Evolutionary conservation across 2,113 vertebrate species (phyloP), one percentile per base, ranked within the genome.

Genomic region (Suncus etruscus): DNA sequence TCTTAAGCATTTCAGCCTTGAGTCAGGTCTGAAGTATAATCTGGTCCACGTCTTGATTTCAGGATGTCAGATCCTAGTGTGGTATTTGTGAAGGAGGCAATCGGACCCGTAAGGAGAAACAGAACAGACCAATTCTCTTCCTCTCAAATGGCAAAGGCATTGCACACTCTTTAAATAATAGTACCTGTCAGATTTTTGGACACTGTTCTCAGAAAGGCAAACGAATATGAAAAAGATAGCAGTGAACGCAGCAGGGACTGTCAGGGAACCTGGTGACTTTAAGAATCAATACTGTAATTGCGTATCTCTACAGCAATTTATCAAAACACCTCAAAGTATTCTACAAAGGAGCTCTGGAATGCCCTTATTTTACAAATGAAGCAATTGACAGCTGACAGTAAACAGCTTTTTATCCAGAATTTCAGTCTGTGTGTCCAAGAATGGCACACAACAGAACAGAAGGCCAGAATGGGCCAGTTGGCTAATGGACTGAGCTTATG

Each of bases 141-240:
- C 47, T 90, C 69, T 82, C 45, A 4, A 77, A 32, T 63, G 78
- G 54, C 18, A 50, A 86, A 79, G 83, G 85, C 77, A 61, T 45
- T 22, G 51, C 61, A 39, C 16, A 22, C 75, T 83, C 83, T 77
- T 90, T 89, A 89, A 97, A 68, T 92, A 90, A 96, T 94, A 88
- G 81, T 82, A 11, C 81, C 93, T 95, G 95, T 90, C 95, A 94
- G 72, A 45, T 45, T 94, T 95, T 90, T 69, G 90, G 92, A 87
- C 83, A 73, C 70, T 84, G 63, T 90, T 86, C 92, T 94, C 69
- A 89, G 88, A 75, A 84, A 92, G 47, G 81, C 94, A 63, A 82
- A 86, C 74, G 78, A 80, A 94, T 94, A 90, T 87, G 91, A 72
- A 92, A 83, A 90, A 94, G 91, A 94, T 84, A 95, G 90, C 77